A percentile compares a stretch with the other conserved stretches of the same genome.
These are phyloP conservation scores for Andrena bucephala DNA, from an alignment of 2,888 invertebrate species.

Conservation along the genomic window DNA sequence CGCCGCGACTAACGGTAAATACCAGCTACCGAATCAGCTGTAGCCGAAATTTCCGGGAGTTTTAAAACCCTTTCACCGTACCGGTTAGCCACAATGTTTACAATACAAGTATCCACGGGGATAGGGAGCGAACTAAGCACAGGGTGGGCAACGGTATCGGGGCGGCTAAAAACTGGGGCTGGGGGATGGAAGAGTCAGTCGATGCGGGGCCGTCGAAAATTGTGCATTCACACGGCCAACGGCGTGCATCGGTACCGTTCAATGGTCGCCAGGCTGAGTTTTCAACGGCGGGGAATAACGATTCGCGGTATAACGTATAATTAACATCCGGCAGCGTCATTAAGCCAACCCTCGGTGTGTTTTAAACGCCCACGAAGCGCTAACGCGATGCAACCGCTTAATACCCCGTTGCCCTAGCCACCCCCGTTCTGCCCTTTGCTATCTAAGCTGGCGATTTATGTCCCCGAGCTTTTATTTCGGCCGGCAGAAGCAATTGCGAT, in stretches of 20 bases:
- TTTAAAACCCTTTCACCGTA: conserved; percentile 69
- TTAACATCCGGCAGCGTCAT: conserved; percentile 68
- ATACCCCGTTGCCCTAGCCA: conserved; percentile 28
- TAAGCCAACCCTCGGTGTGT: conserved; percentile 51
- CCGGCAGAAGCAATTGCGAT: conserved; percentile 15
- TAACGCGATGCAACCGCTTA: conserved; percentile 55
- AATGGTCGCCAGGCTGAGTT: conserved; percentile 41
- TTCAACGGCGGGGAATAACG: conserved; percentile 49
- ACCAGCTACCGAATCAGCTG: conserved; percentile 64
- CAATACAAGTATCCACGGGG: conserved; percentile 53
- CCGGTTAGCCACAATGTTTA: conserved; percentile 68
- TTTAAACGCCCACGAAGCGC: conserved; percentile 45
- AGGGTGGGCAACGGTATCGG: conserved; percentile 27
- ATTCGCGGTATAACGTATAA: conserved; percentile 68
- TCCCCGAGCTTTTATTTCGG: conserved; percentile 20
- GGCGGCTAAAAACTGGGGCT: conserved; percentile 37
- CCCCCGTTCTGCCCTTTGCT: background rate
- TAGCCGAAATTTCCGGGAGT: conserved; percentile 62
- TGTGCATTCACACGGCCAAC: conserved; percentile 17
- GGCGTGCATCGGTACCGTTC: conserved; percentile 25
- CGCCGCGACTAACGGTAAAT: conserved; percentile 62
- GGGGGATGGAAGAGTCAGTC: background rate
- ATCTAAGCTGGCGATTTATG: conserved; percentile 44
- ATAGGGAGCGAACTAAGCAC: conserved; percentile 25
- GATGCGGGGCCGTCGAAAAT: conserved; percentile 24